phyloP scores from a whole-genome alignment of 2,888 invertebrate genomes.

The Pycnomerus fuliginosus region DNA sequence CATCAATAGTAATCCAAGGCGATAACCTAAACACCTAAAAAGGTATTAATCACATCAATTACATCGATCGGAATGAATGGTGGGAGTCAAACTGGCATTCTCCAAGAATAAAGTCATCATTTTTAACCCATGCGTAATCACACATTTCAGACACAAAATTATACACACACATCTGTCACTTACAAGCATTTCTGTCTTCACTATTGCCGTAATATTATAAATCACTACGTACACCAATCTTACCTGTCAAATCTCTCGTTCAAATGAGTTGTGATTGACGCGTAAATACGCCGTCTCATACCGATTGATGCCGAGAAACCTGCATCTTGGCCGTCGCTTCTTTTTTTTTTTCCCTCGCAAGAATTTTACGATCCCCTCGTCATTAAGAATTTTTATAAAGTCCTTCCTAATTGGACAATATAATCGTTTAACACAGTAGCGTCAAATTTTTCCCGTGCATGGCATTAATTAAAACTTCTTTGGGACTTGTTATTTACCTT shows the following conservation, averaged over 20 bases:
- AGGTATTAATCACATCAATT: slow-evolving; percentile 44
- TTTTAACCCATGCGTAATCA: slow-evolving; percentile 48
- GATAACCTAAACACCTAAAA: slow-evolving; percentile 35
- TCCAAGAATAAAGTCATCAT: slow-evolving; percentile 49
- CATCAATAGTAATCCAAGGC: slow-evolving; percentile 35
- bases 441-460: slow-evolving; percentile 26
- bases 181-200: slow-evolving; percentile 50
- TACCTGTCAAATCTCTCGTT: slow-evolving; percentile 49
- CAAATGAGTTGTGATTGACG: slow-evolving; percentile 54
- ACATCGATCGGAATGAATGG: slow-evolving; percentile 28
- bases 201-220: slow-evolving; percentile 46
- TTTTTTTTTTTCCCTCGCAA: slow-evolving; percentile 5
- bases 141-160: slow-evolving; percentile 47
- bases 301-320: slow-evolving; percentile 7
- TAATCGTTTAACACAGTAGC: slow-evolving; percentile 29
- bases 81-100: slow-evolving; percentile 31
- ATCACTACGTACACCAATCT: slow-evolving; percentile 50
- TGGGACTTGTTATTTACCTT: slow-evolving; percentile 9
- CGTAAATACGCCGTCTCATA: slow-evolving; percentile 47
- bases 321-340: slow-evolving; percentile 1
- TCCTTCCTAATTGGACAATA: slow-evolving; percentile 30
- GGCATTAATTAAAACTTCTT: slow-evolving; percentile 19
- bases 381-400: slow-evolving; percentile 23
- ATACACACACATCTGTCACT: slow-evolving; percentile 50
- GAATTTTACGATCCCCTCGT: slow-evolving; percentile 11